Evolutionary conservation across 2,888 invertebrate genomes (phyloP), one percentile per base, ranked within the genome.

Genomic region (Amphipyra berbera): DNA sequence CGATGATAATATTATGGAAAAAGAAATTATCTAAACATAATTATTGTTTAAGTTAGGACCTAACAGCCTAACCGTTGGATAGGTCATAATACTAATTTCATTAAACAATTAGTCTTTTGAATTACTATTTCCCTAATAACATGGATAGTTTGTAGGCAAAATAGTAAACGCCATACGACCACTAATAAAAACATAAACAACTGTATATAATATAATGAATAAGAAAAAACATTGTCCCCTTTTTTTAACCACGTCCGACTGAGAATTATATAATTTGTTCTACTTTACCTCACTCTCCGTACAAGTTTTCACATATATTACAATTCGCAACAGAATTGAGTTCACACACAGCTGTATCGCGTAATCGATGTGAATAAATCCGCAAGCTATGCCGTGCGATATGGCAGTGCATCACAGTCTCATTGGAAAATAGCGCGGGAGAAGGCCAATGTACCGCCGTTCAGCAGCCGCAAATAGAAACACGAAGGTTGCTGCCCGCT

Each of bases 381-480:
- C 71, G 75, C 73, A 30, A 73, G 74, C 78, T 80, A 70, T 81
- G 75, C 77, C 77, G 81, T 86, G 82, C 82, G 81, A 87, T 87
- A 86, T 87, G 86, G 83, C 82, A 85, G 82, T 86, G 85, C 86
- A 88, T 81, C 84, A 81, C 79, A 75, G 81, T 82, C 82, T 87
- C 85, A 88, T 89, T 90, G 88, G 88, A 90, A 91, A 90, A 91
- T 87, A 88, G 89, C 88, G 85, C 86, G 80, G 75, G 86, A 88
- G 90, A 91, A 92, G 93, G 94, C 93, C 92, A 92, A 93, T 83
- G 93, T 89, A 93, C 92, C 84, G 86, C 77, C 85, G 82, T 83
- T 82, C 83, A 84, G 83, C 79, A 83, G 86, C 90, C 90, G 79
- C 89, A 94, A 94, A 94, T 94, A 94, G 94, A 88, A 87, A 76